Evolutionary conservation across 2,113 vertebrate genomes (phyloP).

Genomic region (Acrocephalus arundinaceus): DNA sequence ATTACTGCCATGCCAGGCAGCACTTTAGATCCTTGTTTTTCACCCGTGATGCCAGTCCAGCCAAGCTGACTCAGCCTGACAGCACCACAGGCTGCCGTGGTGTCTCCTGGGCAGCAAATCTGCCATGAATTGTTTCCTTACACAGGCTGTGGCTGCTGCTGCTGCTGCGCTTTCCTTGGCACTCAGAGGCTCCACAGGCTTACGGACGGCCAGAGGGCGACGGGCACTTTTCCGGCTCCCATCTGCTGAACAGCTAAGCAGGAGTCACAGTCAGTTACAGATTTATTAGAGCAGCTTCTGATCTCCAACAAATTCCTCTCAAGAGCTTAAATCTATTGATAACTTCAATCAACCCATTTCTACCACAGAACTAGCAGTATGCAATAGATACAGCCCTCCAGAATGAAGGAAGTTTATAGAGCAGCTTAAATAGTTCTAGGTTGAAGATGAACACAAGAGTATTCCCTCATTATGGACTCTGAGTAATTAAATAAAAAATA

Average conservation of each 20-base stretch:
- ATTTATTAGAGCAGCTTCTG: not conserved
- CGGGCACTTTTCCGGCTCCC: not conserved
- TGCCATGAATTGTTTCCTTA: conserved; percentile 47
- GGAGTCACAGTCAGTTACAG: not conserved
- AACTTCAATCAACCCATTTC: not conserved
- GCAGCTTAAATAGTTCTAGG: not conserved
- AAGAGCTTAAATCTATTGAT: not conserved
- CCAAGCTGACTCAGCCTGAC: not conserved
- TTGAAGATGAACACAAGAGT: not conserved
- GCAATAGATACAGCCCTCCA: not conserved
- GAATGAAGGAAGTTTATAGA: fast-evolving
- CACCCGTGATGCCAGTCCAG: not conserved
- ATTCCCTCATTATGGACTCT: not conserved
- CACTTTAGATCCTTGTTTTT: not conserved
- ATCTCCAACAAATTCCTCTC: not conserved
- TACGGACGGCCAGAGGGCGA: conserved; percentile 49
- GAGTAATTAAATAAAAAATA: not conserved
- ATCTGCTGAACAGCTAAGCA: conserved; percentile 53
- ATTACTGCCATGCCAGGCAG: not conserved
- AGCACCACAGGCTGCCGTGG: not conserved
- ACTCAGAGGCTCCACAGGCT: conserved; percentile 38
- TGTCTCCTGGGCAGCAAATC: not conserved
- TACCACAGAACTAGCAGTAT: not conserved
- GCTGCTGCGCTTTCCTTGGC: conserved; percentile 32
- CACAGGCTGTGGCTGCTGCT: conserved; percentile 42